Evolutionary conservation across 2,797 vertebrate genomes (phyloP), one percentile per base, ranked within the genome.

Genomic region (Cacajao melanocephalus): DNA sequence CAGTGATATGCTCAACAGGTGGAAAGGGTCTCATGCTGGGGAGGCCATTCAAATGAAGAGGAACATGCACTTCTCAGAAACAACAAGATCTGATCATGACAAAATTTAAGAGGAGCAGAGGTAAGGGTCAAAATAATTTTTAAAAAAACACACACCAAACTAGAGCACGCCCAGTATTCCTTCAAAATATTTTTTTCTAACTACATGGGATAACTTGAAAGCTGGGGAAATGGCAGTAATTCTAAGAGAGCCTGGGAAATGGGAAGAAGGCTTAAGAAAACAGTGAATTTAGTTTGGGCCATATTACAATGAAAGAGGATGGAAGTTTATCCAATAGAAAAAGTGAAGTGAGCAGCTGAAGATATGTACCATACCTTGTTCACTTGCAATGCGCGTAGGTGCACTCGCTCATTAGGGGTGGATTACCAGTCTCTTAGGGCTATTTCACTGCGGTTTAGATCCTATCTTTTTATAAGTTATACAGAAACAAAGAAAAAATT

Each of bases 401-500:
- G 14, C 24, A 24, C 70, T 39, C 19, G 24, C 33, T 52, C 7
- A 36, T 8, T 61, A 39, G 50, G 55, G 20, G 30, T 52, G 14
- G 48, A 19, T 28, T 48, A 39, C 1, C 33, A n/a, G 22, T 92
- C 44, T 95, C 85, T 78, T 15, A 78, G 22, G 58, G 91, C 7
- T 48, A 84, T 88, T 73, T 87, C 33, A 88, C 12, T 88, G 41
- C 28, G 75, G 33, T 58, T 90, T 26, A 95, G 84, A 75, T 52
- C 10, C 89, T 33, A 87, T 39, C 33, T 89, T 55, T 91, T 93
- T 93, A 83, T 36, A 91, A 94, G 70, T 90, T 90, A 92, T 46
- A 67, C 5, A 92, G 19, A 36, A 95, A 81, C 33, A 91, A 80
- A 90, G 50, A 72, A 86, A 98, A 97, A 97, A 90, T 48, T 75